Evolutionary conservation across 2,797 vertebrate species (phyloP), one percentile per base, ranked within the genome.

Genomic region (Periophthalmus magnuspinnatus): DNA sequence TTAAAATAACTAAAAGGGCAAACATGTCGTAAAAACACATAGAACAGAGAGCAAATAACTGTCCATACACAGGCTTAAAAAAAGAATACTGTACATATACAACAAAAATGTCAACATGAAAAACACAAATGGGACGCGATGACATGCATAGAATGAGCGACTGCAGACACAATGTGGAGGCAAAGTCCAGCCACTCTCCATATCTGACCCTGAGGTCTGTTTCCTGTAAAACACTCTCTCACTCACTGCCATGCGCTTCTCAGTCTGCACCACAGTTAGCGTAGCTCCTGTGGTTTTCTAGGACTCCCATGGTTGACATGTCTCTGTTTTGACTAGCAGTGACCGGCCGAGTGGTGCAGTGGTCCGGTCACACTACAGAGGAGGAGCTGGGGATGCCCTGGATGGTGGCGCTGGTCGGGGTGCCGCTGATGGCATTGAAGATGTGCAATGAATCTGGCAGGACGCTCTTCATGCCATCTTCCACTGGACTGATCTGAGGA

Each of bases 391-490:
- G 95, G 88, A 99, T 94, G 83, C 97, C 97, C 45, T 97, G 96
- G 87, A 99, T 94, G 68, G 54, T 91, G 84, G 96, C 94, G 86
- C 94, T 92, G 86, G 93, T 93, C 6, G 96, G 95, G 2, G 96
- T 97, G 78, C 96, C 96, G 5, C 97, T 98, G 92, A 99, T 98
- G 92, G 96, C 96, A 0, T 96, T 97, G 91, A 98, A 98, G 90
- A 98, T 97, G 79, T 96, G 96, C 79, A 97, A 82, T 0, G 97
- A 99, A 81, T 98, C 95, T 0, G 96, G 95, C 75, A 97, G 93
- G 17, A 94, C 70, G 24, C 89, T 92, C 88, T 96, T 95, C 47
- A 83, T 21, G 24, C 91, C 85, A 14, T 96, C 95, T 38, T 98
- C 97, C 83, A 95, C 93, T 0, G 95, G 89, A 79, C 88, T 93